phyloP scores from a whole-genome alignment of 2,888 invertebrate species.

The Adineta ricciae region DNA sequence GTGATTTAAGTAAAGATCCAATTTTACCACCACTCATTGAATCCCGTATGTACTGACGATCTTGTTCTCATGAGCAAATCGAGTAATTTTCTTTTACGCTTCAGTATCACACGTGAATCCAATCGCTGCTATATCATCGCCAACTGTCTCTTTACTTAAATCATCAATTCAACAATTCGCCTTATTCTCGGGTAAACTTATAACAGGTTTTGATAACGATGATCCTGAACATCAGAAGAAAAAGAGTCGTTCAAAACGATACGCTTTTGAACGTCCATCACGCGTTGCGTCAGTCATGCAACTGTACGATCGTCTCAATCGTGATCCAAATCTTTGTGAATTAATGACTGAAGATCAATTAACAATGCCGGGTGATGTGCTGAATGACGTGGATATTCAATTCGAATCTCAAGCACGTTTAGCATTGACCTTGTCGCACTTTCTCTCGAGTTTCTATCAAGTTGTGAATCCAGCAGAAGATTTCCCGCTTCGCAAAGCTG shows the following conservation, averaged over 20 bases:
- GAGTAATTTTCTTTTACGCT: neutral
- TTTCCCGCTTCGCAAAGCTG: conserved; percentile 54
- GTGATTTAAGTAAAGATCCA: neutral
- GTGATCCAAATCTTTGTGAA: conserved; percentile 31
- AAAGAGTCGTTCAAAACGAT: conserved; percentile 23
- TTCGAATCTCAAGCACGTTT: conserved; percentile 77
- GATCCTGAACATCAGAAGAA: neutral
- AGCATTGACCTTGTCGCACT: conserved; percentile 84
- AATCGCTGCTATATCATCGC: neutral
- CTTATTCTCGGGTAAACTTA: neutral
- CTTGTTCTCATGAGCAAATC: neutral
- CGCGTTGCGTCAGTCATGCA: conserved; percentile 24
- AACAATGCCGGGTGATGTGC: conserved; percentile 70
- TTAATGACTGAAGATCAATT: conserved; percentile 25
- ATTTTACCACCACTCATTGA: neutral
- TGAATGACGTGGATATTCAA: conserved; percentile 73
- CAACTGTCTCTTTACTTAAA: neutral
- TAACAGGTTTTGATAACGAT: neutral
- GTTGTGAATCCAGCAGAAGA: conserved; percentile 49
- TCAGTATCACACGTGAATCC: neutral
- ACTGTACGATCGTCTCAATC: conserved; percentile 25
- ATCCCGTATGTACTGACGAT: neutral
- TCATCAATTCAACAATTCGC: neutral
- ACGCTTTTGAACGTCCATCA: conserved; percentile 24
- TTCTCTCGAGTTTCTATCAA: conserved; percentile 84